Evolutionary conservation across 64 coral and sea anemone species (phyloP).

Genomic region (Montipora efflorescens): DNA sequence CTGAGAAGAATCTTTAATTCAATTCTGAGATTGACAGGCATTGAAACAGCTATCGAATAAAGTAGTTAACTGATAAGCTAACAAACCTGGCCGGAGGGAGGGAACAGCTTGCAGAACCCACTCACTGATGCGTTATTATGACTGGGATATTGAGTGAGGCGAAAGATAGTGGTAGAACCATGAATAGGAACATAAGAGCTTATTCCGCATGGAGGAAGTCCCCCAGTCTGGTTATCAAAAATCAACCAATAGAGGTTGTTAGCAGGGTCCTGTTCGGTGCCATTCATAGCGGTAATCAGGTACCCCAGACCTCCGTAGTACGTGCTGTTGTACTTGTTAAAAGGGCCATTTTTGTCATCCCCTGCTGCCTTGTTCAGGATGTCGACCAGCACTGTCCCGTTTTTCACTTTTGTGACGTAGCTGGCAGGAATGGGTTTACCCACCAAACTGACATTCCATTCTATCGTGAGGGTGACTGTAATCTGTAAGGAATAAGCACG

Average conservation of each 20-base stretch:
- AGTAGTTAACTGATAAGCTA: too few relatives aligned
- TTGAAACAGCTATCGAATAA: too few relatives aligned
- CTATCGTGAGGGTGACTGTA: slow-evolving; percentile 13
- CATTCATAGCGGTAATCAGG: background rate
- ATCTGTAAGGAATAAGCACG: background rate
- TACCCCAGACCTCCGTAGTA: background rate
- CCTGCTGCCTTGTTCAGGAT: slow-evolving; percentile 33
- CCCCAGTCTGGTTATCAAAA: background rate
- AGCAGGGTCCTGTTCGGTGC: background rate
- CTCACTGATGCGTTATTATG: background rate
- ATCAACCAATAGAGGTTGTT: background rate
- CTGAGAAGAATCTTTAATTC: too few relatives aligned
- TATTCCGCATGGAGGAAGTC: background rate
- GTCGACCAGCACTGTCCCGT: background rate
- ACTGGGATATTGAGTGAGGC: background rate
- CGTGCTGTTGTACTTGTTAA: slow-evolving; percentile 10
- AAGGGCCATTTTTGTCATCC: background rate
- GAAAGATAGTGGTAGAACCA: background rate
- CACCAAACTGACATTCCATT: background rate
- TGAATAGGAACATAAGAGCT: background rate
- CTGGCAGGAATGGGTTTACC: background rate
- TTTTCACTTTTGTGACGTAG: background rate
- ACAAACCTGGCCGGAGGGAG: background rate
- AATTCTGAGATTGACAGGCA: too few relatives aligned
- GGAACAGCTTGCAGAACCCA: background rate